Conservation (phyloP, 2,888 invertebrate genomes). For the Eupithecia exiguata region DNA sequence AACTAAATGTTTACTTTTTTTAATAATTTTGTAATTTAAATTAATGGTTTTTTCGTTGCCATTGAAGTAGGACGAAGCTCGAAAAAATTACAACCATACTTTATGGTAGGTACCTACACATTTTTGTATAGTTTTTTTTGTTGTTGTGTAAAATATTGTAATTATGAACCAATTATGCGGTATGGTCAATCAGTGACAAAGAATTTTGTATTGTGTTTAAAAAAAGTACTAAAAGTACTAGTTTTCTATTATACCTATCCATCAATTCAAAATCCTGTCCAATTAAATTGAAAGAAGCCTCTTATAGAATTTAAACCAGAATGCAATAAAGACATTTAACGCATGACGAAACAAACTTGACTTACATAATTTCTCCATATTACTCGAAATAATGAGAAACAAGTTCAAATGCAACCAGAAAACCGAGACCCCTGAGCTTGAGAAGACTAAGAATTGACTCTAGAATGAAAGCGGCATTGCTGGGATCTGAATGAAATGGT, state of each 20-base stretch:
- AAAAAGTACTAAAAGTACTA: neutral
- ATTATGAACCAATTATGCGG: no score
- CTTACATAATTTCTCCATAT: constrained; percentile 20
- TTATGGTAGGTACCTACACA: no score
- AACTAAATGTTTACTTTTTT: no score
- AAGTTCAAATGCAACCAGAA: constrained; percentile 37
- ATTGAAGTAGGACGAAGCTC: no score
- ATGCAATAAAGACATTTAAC: constrained; percentile 23
- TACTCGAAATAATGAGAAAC: constrained; percentile 37
- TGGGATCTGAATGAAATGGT: constrained; percentile 15
- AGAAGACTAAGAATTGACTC: constrained; percentile 7
- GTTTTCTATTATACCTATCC: neutral
- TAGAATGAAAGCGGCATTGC: neutral
- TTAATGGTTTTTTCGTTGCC: no score
- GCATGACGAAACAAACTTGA: constrained; percentile 28
- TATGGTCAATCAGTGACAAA: no score
- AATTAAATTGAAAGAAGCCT: constrained; percentile 18
- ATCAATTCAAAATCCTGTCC: neutral
- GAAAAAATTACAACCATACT: no score
- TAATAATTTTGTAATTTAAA: no score
- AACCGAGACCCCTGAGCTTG: constrained; percentile 32
- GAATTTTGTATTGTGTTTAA: no score
- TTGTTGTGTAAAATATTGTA: no score
- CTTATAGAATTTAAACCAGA: constrained; percentile 3
- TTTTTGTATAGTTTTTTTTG: no score